Base-by-base conservation (phyloP, 2,113 vertebrate genomes). In the Misgurnus anguillicaudatus region DNA sequence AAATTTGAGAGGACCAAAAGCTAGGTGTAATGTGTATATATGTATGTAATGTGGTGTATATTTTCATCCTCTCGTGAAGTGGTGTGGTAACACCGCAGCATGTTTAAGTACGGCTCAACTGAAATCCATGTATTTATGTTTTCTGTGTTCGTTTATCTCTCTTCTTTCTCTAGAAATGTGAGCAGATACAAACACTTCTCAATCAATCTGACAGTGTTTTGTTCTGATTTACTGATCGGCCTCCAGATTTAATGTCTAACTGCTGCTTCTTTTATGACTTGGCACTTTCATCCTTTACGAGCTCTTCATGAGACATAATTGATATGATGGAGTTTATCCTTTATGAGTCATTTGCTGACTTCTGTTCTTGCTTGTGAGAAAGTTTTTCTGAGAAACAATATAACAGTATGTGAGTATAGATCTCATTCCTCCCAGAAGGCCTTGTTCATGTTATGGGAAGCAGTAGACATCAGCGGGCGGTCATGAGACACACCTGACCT, bases 401-500 rank as follows among this genome's bases (percentile, higher is more conserved):
- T 31, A 31, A 31, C 24, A 31, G 24, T n/a, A n/a, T n/a, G n/a
- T 31, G 24, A 31, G 24, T 58, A 13, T 53, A 63, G 48, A 76
- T 39, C 41, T 71, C 68, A 68, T 41, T 16, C 47, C 39, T 67
- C 42, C 41, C 38, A 60, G 24, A 74, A 75, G 69, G 47, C 75
- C 63, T 84, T 88, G 80, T 85, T 89, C 84, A 85, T 80, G 70
- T 78, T 85, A 31, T 77, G 82, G 78, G 77, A 89, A 80, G 9
- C 17, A 67, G 72, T 48, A 45, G 6, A 75, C 80, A 82, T 10
- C 17, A 70, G 76, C 55, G 48, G 9, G 70, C 80, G 82, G 85
- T 84, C 82, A 84, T 79, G 63, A 77, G 85, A 88, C 85, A 86
- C 51, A 71, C 85, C 53, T 80, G 87, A 90, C 88, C 89, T 82